A percentile compares a stretch with the other conserved stretches of the same genome.
Evolutionary conservation across 2,888 invertebrate species (phyloP).

Genomic region (Crematogaster levior): DNA sequence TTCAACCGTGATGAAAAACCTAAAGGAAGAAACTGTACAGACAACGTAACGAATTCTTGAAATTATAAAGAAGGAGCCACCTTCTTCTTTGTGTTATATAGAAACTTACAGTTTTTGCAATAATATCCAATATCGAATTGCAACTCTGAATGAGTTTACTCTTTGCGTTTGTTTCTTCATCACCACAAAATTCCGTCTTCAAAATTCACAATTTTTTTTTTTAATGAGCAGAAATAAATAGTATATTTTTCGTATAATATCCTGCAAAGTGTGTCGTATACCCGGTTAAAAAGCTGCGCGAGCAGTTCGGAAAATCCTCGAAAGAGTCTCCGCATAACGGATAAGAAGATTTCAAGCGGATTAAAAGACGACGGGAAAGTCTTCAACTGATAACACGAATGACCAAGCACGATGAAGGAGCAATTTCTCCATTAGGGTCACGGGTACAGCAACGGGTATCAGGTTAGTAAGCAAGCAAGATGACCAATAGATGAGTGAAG

Average conservation of each 20-base stretch:
- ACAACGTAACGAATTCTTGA: not conserved
- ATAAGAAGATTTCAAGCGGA: not conserved
- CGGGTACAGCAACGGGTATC: not conserved
- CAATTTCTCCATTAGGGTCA: conserved; percentile 10
- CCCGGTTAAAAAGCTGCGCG: not conserved
- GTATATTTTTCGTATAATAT: not conserved
- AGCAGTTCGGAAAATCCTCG: not conserved
- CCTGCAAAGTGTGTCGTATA: not conserved
- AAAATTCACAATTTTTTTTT: not conserved
- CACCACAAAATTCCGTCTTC: not conserved
- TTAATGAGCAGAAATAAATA: not conserved
- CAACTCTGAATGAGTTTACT: not conserved
- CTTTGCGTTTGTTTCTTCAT: not conserved
- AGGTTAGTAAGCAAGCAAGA: conserved; percentile 45
- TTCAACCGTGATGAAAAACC: conserved; percentile 13
- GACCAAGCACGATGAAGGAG: not conserved
- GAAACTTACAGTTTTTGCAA: no score
- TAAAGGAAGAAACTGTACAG: no score
- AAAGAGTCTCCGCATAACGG: not conserved
- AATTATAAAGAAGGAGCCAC: not conserved
- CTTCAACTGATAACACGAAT: not conserved
- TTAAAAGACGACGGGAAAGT: not conserved
- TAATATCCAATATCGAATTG: not conserved
- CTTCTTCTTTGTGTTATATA: not conserved
- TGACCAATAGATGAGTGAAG: conserved; percentile 15